A percentile compares a stretch with the other conserved stretches of the same genome.
phyloP scores from a whole-genome alignment of 2,113 vertebrate species.

The Natator depressus region DNA sequence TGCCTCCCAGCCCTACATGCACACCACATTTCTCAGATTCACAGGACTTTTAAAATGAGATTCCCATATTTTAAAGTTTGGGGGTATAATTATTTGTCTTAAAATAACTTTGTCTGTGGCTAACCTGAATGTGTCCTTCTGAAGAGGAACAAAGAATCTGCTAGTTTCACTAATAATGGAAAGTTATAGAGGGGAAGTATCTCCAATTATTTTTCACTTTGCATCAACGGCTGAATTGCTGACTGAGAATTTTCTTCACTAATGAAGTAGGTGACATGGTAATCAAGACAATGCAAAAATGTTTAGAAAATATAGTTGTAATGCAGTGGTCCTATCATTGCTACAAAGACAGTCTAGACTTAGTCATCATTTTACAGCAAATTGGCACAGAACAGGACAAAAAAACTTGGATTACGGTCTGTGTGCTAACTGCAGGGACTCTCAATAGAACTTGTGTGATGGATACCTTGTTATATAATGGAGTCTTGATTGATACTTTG shows the following conservation, averaged over 20 bases:
- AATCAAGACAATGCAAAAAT: constrained; percentile 61
- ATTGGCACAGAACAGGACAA: constrained; percentile 61
- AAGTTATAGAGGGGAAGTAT: constrained; percentile 57
- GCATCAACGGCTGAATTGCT: constrained; percentile 37
- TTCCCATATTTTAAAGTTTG: background rate
- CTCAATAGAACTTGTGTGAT: background rate
- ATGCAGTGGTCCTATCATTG: background rate
- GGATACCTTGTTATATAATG: constrained; percentile 53
- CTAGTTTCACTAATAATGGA: constrained; percentile 58
- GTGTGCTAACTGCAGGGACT: constrained; percentile 21
- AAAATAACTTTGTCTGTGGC: background rate
- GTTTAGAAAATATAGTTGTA: constrained; percentile 9
- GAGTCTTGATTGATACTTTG: constrained; percentile 59
- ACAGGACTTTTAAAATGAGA: background rate
- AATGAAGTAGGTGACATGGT: constrained; percentile 59
- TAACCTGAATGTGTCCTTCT: constrained; percentile 57
- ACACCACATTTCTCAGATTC: background rate
- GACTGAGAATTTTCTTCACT: constrained; percentile 45
- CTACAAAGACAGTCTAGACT: constrained; percentile 40
- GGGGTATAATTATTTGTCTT: background rate
- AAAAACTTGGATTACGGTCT: constrained; percentile 48
- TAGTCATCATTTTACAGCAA: constrained; percentile 40
- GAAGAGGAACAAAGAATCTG: constrained; percentile 26
- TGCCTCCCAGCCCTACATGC: background rate
- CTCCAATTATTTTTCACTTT: constrained; percentile 49